Evolutionary conservation across 2,113 vertebrate species (phyloP).

Genomic region (Aegithalos caudatus): DNA sequence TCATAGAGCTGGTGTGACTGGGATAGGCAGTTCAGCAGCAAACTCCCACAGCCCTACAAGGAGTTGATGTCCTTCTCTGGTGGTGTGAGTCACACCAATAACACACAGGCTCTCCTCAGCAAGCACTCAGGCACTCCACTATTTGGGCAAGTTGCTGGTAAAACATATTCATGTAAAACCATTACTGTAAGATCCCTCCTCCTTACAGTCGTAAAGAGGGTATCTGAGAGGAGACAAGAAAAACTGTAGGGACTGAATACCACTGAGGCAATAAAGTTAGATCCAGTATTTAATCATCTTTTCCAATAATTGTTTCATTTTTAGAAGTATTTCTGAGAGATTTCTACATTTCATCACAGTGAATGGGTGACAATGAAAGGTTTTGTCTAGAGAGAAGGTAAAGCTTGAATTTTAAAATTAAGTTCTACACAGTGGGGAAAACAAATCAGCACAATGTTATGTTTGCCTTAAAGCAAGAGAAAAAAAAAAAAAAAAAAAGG

Average conservation of each 20-base stretch:
- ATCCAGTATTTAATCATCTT: not conserved
- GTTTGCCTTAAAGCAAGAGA: not conserved
- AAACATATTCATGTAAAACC: not conserved
- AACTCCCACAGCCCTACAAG: not conserved
- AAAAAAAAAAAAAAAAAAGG: not conserved
- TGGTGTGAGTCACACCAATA: not conserved
- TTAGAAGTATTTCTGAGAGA: not conserved
- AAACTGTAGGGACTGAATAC: not conserved
- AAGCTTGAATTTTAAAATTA: conserved; percentile 6
- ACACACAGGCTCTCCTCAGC: not conserved
- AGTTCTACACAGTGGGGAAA: not conserved
- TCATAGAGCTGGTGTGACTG: not conserved
- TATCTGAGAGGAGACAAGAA: not conserved
- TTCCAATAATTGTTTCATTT: not conserved
- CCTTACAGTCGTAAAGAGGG: not conserved
- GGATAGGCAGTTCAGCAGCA: not conserved
- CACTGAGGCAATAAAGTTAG: not conserved
- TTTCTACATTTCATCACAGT: not conserved
- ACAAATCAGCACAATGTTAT: not conserved
- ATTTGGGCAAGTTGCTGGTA: not conserved
- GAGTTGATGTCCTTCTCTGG: not conserved
- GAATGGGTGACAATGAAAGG: not conserved
- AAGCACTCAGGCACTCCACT: not conserved
- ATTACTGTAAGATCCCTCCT: not conserved
- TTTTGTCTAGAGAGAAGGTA: not conserved